Percentiles rank a stretch among this genome's conserved stretches.
Evolutionary conservation across 2,888 invertebrate genomes (phyloP).

Genomic region (Heliconius erato): DNA sequence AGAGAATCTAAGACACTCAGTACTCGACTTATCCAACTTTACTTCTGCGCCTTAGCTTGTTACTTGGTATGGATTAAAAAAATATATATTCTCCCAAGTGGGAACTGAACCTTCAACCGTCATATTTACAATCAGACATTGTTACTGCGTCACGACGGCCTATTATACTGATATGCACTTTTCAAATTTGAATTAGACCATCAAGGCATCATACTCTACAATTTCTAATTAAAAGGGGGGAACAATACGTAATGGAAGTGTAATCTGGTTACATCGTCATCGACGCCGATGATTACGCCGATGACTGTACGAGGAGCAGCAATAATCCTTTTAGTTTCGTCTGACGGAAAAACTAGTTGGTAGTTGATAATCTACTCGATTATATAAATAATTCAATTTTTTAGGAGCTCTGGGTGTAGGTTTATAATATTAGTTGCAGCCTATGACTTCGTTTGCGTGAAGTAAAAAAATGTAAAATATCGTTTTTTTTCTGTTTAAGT

Average conservation of each 20-base stretch:
- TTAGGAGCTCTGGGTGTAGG: neutral
- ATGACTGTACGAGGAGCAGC: constrained; percentile 70
- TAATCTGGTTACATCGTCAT: constrained; percentile 54
- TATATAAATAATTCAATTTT: neutral
- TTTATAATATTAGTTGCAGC: neutral
- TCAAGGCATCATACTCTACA: constrained; percentile 33
- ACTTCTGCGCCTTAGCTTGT: no score
- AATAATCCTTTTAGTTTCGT: constrained; percentile 68
- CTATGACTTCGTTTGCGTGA: neutral
- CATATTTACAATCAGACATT: neutral
- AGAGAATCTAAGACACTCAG: no score
- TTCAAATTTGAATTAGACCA: constrained; percentile 4
- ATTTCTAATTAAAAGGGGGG: constrained; percentile 54
- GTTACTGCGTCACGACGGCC: fast-evolving
- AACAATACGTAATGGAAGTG: constrained; percentile 52
- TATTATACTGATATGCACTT: neutral
- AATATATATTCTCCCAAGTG: no score
- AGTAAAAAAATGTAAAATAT: neutral
- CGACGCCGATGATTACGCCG: constrained; percentile 67
- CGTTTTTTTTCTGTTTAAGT: no score
- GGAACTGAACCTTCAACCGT: neutral
- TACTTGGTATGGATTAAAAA: no score
- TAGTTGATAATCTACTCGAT: constrained; percentile 1
- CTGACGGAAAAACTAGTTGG: constrained; percentile 41
- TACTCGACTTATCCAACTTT: no score